These are phyloP conservation scores for Pimpla rufipes DNA, from an alignment of 2,888 invertebrate species.

Conservation along the genomic window DNA sequence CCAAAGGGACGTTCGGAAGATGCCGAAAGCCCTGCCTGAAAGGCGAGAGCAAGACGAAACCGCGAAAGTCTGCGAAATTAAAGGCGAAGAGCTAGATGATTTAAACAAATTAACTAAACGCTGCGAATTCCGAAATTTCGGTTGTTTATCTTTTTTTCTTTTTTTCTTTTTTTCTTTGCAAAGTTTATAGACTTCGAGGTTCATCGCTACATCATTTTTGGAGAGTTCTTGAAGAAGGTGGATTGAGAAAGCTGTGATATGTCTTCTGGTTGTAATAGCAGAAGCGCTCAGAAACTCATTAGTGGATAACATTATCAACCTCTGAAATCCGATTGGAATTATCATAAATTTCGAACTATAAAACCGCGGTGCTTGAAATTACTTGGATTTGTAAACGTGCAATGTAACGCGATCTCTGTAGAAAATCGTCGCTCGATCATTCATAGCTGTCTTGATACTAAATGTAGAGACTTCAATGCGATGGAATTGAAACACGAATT, in stretches of 20 bases:
- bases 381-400: slow-evolving; percentile 18
- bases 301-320: slow-evolving; percentile 5
- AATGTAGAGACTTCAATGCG: slow-evolving; percentile 40
- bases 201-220: background rate
- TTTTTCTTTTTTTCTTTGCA: background rate
- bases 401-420: slow-evolving; percentile 9
- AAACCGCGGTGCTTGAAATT: slow-evolving; percentile 48
- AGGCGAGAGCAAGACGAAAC: slow-evolving; percentile 73
- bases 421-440: slow-evolving; percentile 16
- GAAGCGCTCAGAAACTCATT: slow-evolving; percentile 53
- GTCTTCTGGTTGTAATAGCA: slow-evolving; percentile 24
- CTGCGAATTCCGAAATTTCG: slow-evolving; percentile 1
- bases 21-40: slow-evolving; percentile 70
- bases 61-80: slow-evolving; percentile 73
- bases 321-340: slow-evolving; percentile 11
- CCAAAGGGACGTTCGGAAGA: slow-evolving; percentile 69
- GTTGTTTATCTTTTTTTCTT: slow-evolving; percentile 5
- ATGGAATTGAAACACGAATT: slow-evolving; percentile 58
- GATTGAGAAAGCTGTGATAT: slow-evolving; percentile 57
- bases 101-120: background rate
- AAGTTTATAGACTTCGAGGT: slow-evolving; percentile 9
- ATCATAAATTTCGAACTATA: background rate
- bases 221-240: background rate
- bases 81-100: slow-evolving; percentile 68
- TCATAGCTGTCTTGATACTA: slow-evolving; percentile 24